These are phyloP conservation scores for Macaria liturata DNA, from an alignment of 2,888 invertebrate species.

Conservation along the genomic window DNA sequence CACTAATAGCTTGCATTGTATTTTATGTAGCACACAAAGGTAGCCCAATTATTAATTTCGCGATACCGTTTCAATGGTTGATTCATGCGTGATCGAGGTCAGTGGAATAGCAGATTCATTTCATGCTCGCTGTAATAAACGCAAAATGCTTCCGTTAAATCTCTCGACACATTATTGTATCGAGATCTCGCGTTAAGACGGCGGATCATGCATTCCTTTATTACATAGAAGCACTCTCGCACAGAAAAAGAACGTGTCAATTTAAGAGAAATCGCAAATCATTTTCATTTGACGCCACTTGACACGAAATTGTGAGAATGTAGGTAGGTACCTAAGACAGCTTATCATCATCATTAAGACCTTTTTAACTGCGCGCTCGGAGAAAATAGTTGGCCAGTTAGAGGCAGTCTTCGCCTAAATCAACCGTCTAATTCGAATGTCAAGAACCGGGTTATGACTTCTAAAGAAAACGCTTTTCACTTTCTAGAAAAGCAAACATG, in stretches of 20 bases:
- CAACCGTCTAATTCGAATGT: constrained; percentile 9
- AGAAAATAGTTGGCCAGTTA: constrained; percentile 6
- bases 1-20: background rate
- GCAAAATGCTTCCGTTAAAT: constrained; percentile 36
- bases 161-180: constrained; percentile 31
- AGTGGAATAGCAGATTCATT: constrained; percentile 38
- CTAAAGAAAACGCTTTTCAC: constrained; percentile 21
- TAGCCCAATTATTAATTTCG: constrained; percentile 11
- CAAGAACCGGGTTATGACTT: constrained; percentile 17
- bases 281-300: constrained; percentile 20
- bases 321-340: background rate
- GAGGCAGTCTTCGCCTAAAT: constrained; percentile 1
- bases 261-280: constrained; percentile 19
- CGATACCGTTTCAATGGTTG: constrained; percentile 33
- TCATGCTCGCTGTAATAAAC: constrained; percentile 29
- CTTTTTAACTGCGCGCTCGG: constrained; percentile 7
- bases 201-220: constrained; percentile 13
- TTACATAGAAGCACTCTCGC: constrained; percentile 10
- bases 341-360: constrained; percentile 9
- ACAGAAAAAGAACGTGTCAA: constrained; percentile 14
- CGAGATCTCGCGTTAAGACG: constrained; percentile 18
- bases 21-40: constrained; percentile 1
- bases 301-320: constrained; percentile 8
- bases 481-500: constrained; percentile 14
- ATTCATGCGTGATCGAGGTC: constrained; percentile 42